These are phyloP conservation scores for Pandemis cinnamomeana DNA, from an alignment of 2,888 invertebrate species.

Conservation along the genomic window DNA sequence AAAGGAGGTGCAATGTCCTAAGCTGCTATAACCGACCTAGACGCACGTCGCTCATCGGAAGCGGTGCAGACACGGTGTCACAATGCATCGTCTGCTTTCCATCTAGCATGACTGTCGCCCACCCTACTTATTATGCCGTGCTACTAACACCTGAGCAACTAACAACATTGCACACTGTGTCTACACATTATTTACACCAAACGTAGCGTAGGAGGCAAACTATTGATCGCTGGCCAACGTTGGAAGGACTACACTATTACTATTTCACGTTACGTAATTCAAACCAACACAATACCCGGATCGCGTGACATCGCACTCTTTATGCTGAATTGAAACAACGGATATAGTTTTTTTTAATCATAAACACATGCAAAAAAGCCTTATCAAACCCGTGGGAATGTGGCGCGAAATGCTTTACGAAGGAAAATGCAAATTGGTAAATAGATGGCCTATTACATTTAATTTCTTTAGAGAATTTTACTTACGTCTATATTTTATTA, in stretches of 20 bases:
- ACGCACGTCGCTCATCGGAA: constrained; percentile 15
- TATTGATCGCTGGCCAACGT: constrained; percentile 55
- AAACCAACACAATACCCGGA: constrained; percentile 33
- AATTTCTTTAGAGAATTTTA: neutral
- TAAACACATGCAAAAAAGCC: constrained; percentile 54
- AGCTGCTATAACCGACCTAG: neutral
- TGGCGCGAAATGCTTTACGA: constrained; percentile 31
- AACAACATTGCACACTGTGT: constrained; percentile 2
- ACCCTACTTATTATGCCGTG: neutral
- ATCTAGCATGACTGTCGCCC: neutral
- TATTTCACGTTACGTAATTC: constrained; percentile 28
- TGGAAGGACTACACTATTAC: constrained; percentile 23
- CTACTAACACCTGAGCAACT: neutral
- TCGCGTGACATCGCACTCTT: constrained; percentile 55
- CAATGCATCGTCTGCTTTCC: constrained; percentile 3
- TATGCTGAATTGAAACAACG: constrained; percentile 49
- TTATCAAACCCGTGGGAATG: constrained; percentile 56
- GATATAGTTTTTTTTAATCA: constrained; percentile 52
- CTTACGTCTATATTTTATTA: neutral
- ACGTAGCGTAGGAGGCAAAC: constrained; percentile 45
- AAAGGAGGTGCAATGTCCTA: constrained; percentile 7
- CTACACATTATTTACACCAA: constrained; percentile 6
- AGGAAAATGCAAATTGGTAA: constrained; percentile 19
- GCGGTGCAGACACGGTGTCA: constrained; percentile 4
- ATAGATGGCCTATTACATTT: neutral